Percentiles rank a stretch among this genome's conserved stretches.
These are phyloP conservation scores for Myopa tessellatipennis DNA, from an alignment of 2,888 invertebrate species.

Conservation along the genomic window DNA sequence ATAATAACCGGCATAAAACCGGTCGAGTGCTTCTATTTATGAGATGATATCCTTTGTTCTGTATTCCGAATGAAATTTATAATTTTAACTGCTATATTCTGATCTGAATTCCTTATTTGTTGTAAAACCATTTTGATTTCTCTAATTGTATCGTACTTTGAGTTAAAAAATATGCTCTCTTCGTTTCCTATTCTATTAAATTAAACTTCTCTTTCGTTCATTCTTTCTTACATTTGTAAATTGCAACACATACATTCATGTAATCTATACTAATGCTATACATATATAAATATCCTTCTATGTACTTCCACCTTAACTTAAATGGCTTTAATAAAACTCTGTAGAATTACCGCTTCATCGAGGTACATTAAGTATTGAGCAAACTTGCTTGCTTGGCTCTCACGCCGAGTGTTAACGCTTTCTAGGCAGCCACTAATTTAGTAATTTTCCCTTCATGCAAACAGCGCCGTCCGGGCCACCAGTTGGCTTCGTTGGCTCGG, in stretches of 20 bases:
- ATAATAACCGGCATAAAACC: not conserved
- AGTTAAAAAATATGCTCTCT: not conserved
- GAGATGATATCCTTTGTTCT: not conserved
- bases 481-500: slow-evolving; percentile 92
- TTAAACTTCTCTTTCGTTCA: not conserved
- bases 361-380: slow-evolving; percentile 60
- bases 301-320: slow-evolving; percentile 50
- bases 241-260: not conserved
- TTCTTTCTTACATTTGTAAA: not conserved
- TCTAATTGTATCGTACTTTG: not conserved
- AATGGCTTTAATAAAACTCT: slow-evolving; percentile 57
- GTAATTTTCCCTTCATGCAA: slow-evolving; percentile 3
- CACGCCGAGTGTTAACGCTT: slow-evolving; percentile 2
- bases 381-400: slow-evolving; percentile 24
- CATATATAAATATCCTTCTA: slow-evolving; percentile 48
- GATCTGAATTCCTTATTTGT: not conserved
- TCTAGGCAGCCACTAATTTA: slow-evolving; percentile 9
- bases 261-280: slow-evolving; percentile 50
- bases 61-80: not conserved
- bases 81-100: not conserved
- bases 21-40: too few relatives aligned
- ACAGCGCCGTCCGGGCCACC: slow-evolving; percentile 97
- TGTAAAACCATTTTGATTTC: not conserved
- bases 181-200: not conserved
- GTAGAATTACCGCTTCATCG: slow-evolving; percentile 68